Evolutionary conservation across 1,140 invertebrate genomes (phyloP).

Genomic region (Holcopasites calliopsidis): DNA sequence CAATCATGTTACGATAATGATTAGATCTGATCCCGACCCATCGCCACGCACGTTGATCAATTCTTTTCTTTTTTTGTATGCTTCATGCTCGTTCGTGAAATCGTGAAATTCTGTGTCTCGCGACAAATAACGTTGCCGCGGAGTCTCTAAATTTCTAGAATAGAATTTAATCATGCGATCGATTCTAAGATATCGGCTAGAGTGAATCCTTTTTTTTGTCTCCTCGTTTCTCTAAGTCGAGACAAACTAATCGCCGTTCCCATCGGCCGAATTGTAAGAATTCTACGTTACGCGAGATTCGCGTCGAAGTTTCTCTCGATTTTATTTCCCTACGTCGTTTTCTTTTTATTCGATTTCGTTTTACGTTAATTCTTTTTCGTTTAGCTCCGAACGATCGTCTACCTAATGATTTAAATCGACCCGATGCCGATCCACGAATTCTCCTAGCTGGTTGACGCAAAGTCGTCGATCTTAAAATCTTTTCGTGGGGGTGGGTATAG

Average conservation of each 20-base stretch:
- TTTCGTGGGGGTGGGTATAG: conserved; percentile 46
- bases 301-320: not conserved
- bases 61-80: not conserved
- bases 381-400: conserved; percentile 4
- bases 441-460: not conserved
- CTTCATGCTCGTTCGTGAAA: not conserved
- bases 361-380: not conserved
- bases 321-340: too few relatives aligned
- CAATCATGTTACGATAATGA: not conserved
- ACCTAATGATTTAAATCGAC: conserved; percentile 7
- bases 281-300: conserved; percentile 6
- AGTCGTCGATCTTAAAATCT: not conserved
- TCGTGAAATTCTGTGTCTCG: not conserved
- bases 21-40: conserved; percentile 39
- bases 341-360: not conserved
- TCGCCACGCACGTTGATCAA: conserved; percentile 21
- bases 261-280: conserved; percentile 31
- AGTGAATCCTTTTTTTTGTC: conserved; percentile 5
- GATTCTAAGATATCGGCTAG: conserved; percentile 25
- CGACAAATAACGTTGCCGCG: not conserved
- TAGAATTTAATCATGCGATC: conserved; percentile 25
- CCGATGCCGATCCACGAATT: conserved; percentile 22
- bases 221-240: conserved; percentile 11
- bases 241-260: conserved; percentile 18
- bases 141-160: conserved; percentile 9